These are phyloP conservation scores for Brachyptera risi DNA, from an alignment of 2,888 invertebrate species.

Conservation along the genomic window DNA sequence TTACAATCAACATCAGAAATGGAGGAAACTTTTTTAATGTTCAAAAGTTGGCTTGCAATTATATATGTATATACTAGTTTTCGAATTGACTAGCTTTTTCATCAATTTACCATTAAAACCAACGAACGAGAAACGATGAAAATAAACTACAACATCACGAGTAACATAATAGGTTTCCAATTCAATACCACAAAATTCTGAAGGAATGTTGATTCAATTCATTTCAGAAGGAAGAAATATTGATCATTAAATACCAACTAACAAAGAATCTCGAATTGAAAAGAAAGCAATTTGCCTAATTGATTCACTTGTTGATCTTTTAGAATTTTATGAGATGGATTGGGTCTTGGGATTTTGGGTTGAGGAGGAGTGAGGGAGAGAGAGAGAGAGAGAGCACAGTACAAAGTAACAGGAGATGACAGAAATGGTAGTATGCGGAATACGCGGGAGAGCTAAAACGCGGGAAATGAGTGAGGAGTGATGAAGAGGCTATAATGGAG, in stretches of 20 bases:
- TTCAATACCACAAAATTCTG: not conserved
- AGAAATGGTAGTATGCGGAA: too few species aligned
- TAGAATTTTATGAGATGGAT: too few species aligned
- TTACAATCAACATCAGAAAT: not conserved
- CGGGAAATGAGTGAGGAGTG: too few species aligned
- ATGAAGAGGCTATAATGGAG: too few species aligned
- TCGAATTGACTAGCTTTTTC: not conserved
- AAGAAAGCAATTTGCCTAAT: constrained; percentile 16
- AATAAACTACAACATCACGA: not conserved
- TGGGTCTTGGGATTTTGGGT: too few species aligned
- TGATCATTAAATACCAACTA: not conserved
- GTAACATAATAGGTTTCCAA: not conserved
- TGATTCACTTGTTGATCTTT: constrained; percentile 19
- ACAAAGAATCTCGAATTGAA: constrained; percentile 1
- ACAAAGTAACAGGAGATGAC: too few species aligned
- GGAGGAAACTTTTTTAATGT: not conserved
- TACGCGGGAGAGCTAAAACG: too few species aligned
- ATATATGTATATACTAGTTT: too few species aligned
- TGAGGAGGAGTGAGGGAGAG: too few species aligned
- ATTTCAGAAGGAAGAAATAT: not conserved
- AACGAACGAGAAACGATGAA: not conserved
- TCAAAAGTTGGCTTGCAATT: too few species aligned
- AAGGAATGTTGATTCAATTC: not conserved
- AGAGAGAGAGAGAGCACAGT: too few species aligned
- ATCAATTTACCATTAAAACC: not conserved